Conservation (phyloP, 2,113 vertebrate genomes). For the Microcebus jonahi region DNA sequence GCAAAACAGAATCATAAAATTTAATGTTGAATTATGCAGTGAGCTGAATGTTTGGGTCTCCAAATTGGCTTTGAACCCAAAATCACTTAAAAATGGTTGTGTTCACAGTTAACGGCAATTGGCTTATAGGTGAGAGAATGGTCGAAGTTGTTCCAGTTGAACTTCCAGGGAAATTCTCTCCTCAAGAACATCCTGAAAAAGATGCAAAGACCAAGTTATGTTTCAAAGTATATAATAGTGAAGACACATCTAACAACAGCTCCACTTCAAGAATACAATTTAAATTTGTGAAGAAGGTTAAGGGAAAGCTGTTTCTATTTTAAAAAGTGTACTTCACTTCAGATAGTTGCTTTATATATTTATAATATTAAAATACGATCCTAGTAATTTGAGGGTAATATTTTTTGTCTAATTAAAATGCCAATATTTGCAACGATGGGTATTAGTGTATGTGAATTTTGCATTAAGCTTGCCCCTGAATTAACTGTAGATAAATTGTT, state of each 20-base stretch:
- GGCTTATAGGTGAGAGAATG: slow-evolving; percentile 98
- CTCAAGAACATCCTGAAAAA: slow-evolving; percentile 96
- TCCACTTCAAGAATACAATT: neutral
- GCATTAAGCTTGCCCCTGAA: neutral
- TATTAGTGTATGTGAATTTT: neutral
- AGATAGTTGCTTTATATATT: neutral
- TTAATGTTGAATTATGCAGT: slow-evolving; percentile 86
- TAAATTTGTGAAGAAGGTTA: slow-evolving; percentile 1
- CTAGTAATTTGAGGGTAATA: slow-evolving; percentile 5
- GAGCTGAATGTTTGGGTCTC: slow-evolving; percentile 87
- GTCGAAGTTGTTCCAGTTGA: slow-evolving; percentile 99
- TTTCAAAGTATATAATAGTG: neutral
- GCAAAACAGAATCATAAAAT: slow-evolving; percentile 87
- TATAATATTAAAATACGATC: neutral
- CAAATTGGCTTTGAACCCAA: slow-evolving; percentile 87
- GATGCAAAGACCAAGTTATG: slow-evolving; percentile 58
- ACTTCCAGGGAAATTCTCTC: slow-evolving; percentile 99
- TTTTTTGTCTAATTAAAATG: slow-evolving; percentile 53
- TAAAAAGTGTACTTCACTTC: slow-evolving; percentile 16
- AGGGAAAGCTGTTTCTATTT: neutral
- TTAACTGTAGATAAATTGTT: neutral
- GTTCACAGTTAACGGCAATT: slow-evolving; percentile 89
- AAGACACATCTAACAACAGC: neutral
- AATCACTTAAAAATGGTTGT: slow-evolving; percentile 85
- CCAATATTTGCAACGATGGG: neutral